These are phyloP conservation scores for Acropora yongei DNA, from an alignment of 64 coral and sea anemone species.

Conservation along the genomic window DNA sequence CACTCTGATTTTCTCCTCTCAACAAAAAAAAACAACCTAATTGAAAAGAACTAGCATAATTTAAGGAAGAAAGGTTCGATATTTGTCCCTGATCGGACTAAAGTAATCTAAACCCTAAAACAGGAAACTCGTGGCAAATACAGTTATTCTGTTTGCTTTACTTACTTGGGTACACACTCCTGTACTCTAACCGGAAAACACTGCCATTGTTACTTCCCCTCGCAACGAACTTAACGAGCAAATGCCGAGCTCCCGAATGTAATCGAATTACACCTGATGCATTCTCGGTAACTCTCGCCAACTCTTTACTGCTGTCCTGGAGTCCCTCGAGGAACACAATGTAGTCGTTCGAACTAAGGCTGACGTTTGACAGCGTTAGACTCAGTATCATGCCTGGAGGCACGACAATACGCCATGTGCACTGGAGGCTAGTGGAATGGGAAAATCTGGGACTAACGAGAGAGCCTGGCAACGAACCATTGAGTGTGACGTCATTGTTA, in stretches of 20 bases:
- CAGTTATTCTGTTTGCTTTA: not conserved
- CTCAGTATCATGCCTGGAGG: conserved; percentile 9
- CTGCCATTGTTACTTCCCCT: not conserved
- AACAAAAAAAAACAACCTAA: no score
- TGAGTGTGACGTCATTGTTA: conserved; percentile 7
- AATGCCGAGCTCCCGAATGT: not conserved
- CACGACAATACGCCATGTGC: conserved; percentile 21
- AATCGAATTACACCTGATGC: not conserved
- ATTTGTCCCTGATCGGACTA: not conserved
- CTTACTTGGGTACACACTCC: not conserved
- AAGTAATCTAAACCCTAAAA: not conserved
- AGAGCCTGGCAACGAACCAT: not conserved
- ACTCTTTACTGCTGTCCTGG: not conserved
- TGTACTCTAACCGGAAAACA: conserved; percentile 2
- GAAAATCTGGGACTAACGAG: conserved; percentile 4
- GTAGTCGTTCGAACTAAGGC: conserved; percentile 10
- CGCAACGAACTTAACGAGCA: conserved; percentile 16
- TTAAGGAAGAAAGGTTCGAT: no score
- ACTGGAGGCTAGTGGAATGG: not conserved
- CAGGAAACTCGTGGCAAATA: not conserved
- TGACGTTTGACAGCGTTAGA: not conserved
- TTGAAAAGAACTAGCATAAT: no score
- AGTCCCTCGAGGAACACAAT: conserved; percentile 3
- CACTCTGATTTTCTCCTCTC: no score
- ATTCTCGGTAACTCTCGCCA: not conserved